These are phyloP conservation scores for Drosophila seclusa DNA, from an alignment of 2,888 invertebrate genomes.

Conservation along the genomic window DNA sequence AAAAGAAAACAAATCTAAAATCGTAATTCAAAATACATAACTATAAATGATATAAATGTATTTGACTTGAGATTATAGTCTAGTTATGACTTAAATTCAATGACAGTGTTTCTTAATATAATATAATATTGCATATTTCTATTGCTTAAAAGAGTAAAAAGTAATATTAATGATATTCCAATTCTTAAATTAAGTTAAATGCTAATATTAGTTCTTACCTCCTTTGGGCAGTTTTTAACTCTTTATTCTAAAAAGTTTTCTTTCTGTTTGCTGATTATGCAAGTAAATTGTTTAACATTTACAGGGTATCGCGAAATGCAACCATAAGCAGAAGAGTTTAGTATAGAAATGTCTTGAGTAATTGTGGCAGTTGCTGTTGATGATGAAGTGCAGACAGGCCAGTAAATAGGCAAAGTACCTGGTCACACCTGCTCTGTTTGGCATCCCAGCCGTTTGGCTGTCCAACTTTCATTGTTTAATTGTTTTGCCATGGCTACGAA, in stretches of 20 bases:
- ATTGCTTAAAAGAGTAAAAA: background rate
- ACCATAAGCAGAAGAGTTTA: background rate
- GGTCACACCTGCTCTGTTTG: conserved; percentile 63
- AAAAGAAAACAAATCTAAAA: too few species aligned
- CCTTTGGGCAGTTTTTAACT: background rate
- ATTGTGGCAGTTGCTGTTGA: conserved; percentile 50
- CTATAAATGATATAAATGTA: too few species aligned
- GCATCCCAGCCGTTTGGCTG: conserved; percentile 53
- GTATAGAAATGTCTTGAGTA: conserved; percentile 32
- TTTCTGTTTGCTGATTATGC: background rate
- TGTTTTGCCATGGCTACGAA: conserved; percentile 54
- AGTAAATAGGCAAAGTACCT: conserved; percentile 68
- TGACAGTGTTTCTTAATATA: background rate
- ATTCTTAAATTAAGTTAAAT: background rate
- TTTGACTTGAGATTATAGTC: background rate
- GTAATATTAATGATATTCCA: too few species aligned
- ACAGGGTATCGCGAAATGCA: conserved; percentile 32
- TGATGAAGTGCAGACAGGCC: conserved; percentile 62
- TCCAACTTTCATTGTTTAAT: conserved; percentile 74
- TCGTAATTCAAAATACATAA: too few species aligned
- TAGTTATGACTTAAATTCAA: background rate
- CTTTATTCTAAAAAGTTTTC: background rate
- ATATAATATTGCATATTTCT: background rate
- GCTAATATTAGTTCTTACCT: background rate
- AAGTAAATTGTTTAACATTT: background rate